A percentile compares a stretch with the other conserved stretches of the same genome.
These are phyloP conservation scores for Acleris cristana DNA, from an alignment of 2,888 invertebrate genomes.

Conservation along the genomic window DNA sequence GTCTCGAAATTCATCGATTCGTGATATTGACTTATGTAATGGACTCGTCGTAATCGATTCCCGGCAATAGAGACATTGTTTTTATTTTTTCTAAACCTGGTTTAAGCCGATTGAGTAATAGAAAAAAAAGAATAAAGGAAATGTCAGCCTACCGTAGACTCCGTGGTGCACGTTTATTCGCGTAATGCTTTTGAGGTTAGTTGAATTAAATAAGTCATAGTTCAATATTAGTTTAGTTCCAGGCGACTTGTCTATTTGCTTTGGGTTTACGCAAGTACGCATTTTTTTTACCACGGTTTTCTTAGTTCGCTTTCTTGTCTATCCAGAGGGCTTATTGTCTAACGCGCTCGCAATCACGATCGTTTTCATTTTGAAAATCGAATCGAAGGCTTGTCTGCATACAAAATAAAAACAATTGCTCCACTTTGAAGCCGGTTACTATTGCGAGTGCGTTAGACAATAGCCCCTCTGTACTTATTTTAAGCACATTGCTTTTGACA, in stretches of 20 bases:
- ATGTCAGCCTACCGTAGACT: slow-evolving; percentile 11
- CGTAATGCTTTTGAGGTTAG: slow-evolving; percentile 15
- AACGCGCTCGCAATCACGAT: no score
- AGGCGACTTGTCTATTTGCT: neutral
- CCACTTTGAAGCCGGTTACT: no score
- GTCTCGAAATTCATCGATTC: slow-evolving; percentile 43
- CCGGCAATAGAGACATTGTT: slow-evolving; percentile 52
- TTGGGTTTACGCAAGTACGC: neutral
- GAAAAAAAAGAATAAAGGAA: slow-evolving; percentile 43
- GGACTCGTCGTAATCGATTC: slow-evolving; percentile 61
- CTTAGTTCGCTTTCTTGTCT: no score
- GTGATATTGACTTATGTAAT: slow-evolving; percentile 64
- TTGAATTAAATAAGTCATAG: slow-evolving; percentile 12
- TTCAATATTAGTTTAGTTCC: slow-evolving; percentile 4
- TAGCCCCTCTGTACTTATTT: no score
- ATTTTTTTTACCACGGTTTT: no score
- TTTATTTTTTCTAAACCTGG: slow-evolving; percentile 54
- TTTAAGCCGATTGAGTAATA: slow-evolving; percentile 54
- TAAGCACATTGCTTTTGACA: no score
- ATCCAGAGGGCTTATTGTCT: no score
- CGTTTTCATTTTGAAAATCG: no score
- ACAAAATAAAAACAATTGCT: no score
- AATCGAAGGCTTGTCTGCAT: no score
- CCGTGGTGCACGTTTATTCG: slow-evolving; percentile 21
- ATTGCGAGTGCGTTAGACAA: no score